Conservation (phyloP, 2,113 vertebrate genomes). For the Ailurus styani region DNA sequence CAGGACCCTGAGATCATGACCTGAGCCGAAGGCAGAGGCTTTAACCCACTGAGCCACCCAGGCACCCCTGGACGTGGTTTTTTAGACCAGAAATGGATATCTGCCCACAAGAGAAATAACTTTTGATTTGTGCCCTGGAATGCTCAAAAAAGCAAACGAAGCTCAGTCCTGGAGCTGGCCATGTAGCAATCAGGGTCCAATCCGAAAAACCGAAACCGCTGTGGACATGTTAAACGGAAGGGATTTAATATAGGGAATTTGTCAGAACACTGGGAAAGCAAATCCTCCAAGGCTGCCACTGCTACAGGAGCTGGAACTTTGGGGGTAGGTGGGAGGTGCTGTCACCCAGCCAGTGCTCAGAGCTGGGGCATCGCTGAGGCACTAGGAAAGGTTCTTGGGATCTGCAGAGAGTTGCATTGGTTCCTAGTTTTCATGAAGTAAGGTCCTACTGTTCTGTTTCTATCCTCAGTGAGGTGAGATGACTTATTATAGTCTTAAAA, state of each 20-base stretch:
- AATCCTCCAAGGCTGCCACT: neutral
- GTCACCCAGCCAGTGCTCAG: neutral
- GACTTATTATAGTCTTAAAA: neutral
- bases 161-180: neutral
- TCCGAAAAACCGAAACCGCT: neutral
- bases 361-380: neutral
- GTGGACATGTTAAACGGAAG: neutral
- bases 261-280: neutral
- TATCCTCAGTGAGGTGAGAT: neutral
- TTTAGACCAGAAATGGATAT: neutral
- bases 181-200: neutral
- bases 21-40: no score
- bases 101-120: neutral
- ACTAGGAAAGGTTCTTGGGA: neutral
- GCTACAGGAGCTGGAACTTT: neutral
- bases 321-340: neutral
- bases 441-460: neutral
- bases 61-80: neutral
- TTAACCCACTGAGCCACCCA: no score
- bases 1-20: no score
- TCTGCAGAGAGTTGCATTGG: neutral
- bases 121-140: neutral
- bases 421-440: neutral
- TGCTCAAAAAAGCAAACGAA: neutral
- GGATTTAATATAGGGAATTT: slow-evolving; percentile 2